phyloP scores from a whole-genome alignment of 2,113 vertebrate genomes.

The Perognathus longimembris region DNA sequence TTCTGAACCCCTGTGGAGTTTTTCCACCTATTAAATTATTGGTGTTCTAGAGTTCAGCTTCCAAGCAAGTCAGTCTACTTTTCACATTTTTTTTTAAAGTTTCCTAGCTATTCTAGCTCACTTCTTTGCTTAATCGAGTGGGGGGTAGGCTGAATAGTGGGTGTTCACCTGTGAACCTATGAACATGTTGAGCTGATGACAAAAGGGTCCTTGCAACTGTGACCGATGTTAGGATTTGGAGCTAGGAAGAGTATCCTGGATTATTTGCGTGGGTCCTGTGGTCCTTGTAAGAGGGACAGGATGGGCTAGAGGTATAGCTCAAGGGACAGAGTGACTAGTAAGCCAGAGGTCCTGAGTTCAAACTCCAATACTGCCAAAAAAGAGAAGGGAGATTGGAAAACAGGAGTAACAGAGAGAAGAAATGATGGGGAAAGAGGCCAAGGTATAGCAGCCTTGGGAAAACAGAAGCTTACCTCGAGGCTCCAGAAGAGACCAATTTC shows the following conservation, averaged over 20 bases:
- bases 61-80: not conserved
- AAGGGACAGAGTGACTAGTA: no score
- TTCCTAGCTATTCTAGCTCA: not conserved
- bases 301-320: no score
- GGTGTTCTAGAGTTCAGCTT: not conserved
- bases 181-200: not conserved
- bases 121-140: conserved; percentile 15
- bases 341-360: no score
- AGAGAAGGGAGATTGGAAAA: not conserved
- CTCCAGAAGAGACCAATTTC: not conserved
- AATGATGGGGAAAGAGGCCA: not conserved
- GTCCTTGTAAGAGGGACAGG: not conserved
- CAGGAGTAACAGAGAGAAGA: not conserved
- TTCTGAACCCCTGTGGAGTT: not conserved
- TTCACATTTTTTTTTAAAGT: conserved; percentile 15
- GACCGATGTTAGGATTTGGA: not conserved
- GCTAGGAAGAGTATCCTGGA: not conserved
- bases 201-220: not conserved
- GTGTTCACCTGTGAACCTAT: not conserved
- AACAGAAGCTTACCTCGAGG: not conserved
- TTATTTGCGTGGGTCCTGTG: not conserved
- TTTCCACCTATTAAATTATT: conserved; percentile 2
- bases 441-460: not conserved
- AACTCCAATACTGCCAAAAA: no score
- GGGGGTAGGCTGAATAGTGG: not conserved